Conservation (phyloP, 1,140 invertebrate species). For the Belonocnema kinseyi region DNA sequence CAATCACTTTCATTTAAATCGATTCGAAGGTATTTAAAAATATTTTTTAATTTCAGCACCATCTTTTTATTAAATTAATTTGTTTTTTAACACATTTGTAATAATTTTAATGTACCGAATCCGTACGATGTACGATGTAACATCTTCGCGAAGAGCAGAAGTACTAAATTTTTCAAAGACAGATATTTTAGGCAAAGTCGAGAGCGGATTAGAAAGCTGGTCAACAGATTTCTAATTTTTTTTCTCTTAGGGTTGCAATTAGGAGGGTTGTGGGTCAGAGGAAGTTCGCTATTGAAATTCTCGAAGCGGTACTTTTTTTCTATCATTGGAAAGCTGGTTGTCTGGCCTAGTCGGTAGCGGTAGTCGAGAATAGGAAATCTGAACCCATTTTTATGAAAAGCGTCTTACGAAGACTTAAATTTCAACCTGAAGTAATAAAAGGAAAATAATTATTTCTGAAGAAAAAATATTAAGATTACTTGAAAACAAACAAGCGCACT, state of each 20-base stretch:
- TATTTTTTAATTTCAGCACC: too few relatives aligned
- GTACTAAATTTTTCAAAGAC: neutral
- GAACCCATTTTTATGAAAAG: too few relatives aligned
- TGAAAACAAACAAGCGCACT: too few relatives aligned
- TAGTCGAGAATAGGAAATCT: neutral
- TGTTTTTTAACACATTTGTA: neutral
- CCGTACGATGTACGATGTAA: neutral
- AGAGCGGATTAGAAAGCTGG: constrained; percentile 54
- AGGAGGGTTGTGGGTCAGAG: constrained; percentile 31
- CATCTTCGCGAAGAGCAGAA: constrained; percentile 17
- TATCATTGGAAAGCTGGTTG: constrained; percentile 56
- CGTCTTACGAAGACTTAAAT: too few relatives aligned
- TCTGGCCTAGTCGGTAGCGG: constrained; percentile 35
- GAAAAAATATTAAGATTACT: too few relatives aligned
- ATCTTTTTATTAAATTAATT: too few relatives aligned
- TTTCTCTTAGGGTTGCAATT: constrained; percentile 38
- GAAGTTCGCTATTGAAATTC: neutral
- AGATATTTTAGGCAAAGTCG: neutral
- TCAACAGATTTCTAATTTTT: constrained; percentile 59
- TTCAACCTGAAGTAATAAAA: too few relatives aligned
- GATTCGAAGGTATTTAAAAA: too few relatives aligned
- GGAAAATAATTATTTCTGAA: too few relatives aligned
- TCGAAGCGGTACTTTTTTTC: constrained; percentile 44
- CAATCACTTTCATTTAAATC: too few relatives aligned
- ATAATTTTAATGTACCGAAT: neutral